Evolutionary conservation across 1,140 invertebrate genomes (phyloP).

Genomic region (Drosophila aff.): DNA sequence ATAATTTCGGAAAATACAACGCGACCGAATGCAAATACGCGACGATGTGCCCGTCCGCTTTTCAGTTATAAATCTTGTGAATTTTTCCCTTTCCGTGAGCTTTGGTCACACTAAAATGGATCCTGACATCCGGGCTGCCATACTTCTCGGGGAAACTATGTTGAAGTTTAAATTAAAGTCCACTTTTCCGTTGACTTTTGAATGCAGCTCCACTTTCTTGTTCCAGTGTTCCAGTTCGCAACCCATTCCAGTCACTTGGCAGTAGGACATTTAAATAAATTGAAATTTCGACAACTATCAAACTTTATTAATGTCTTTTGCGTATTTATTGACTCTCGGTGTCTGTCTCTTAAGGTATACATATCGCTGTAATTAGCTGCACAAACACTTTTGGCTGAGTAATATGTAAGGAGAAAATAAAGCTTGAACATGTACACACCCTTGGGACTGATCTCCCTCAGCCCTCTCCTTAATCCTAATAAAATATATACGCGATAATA

Average conservation of each 20-base stretch:
- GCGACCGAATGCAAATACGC: neutral
- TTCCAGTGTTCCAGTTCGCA: too few relatives aligned
- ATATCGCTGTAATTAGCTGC: constrained; percentile 13
- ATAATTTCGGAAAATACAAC: neutral
- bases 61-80: neutral
- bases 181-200: neutral
- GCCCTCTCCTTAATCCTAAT: constrained; percentile 36
- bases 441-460: constrained; percentile 39
- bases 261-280: neutral
- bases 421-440: constrained; percentile 63
- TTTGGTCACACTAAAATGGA: neutral
- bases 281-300: neutral
- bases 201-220: neutral
- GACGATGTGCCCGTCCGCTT: neutral
- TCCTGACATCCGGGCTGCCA: neutral
- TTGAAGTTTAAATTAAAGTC: neutral
- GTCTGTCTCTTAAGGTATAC: constrained; percentile 36
- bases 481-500: constrained; percentile 44
- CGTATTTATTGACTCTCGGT: constrained; percentile 70
- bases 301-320: constrained; percentile 47
- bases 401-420: constrained; percentile 58
- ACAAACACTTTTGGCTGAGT: constrained; percentile 59
- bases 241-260: neutral
- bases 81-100: neutral
- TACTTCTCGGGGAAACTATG: neutral